phyloP scores from a whole-genome alignment of 1,140 invertebrate species.

The Drosophila azteca region DNA sequence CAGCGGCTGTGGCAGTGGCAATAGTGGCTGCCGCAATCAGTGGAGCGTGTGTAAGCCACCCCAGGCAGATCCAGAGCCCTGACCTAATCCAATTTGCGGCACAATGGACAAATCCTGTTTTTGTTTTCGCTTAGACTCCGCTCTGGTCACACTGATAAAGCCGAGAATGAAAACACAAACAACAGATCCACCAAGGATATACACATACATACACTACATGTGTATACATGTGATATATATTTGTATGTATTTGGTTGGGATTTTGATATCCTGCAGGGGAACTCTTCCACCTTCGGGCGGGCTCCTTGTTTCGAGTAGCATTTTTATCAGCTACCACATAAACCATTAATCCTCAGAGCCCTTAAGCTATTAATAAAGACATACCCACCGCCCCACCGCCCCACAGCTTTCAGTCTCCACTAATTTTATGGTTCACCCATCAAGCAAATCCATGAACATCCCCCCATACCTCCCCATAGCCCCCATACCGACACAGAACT shows the following conservation, averaged over 20 bases:
- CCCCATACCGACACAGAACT: slow-evolving; percentile 6
- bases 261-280: background rate
- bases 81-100: slow-evolving; percentile 71
- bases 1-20: background rate
- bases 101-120: slow-evolving; percentile 77
- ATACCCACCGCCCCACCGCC: slow-evolving; percentile 12
- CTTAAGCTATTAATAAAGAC: slow-evolving; percentile 72
- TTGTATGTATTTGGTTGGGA: no score
- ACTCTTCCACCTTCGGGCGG: background rate
- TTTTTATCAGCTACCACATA: slow-evolving; percentile 15
- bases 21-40: slow-evolving; percentile 20
- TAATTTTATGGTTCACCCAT: slow-evolving; percentile 72
- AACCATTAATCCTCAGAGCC: slow-evolving; percentile 30
- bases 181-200: slow-evolving; percentile 20
- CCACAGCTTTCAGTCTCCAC: slow-evolving; percentile 27
- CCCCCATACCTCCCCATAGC: no score
- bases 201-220: no score
- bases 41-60: slow-evolving; percentile 68
- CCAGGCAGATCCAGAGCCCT: slow-evolving; percentile 29
- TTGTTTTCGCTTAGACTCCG: slow-evolving; percentile 53
- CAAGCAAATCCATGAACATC: slow-evolving; percentile 39
- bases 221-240: background rate
- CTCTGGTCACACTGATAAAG: slow-evolving; percentile 14
- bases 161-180: slow-evolving; percentile 40
- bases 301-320: background rate